Conservation (phyloP, 2,113 vertebrate species). For the Entomyzon cyanotis region DNA sequence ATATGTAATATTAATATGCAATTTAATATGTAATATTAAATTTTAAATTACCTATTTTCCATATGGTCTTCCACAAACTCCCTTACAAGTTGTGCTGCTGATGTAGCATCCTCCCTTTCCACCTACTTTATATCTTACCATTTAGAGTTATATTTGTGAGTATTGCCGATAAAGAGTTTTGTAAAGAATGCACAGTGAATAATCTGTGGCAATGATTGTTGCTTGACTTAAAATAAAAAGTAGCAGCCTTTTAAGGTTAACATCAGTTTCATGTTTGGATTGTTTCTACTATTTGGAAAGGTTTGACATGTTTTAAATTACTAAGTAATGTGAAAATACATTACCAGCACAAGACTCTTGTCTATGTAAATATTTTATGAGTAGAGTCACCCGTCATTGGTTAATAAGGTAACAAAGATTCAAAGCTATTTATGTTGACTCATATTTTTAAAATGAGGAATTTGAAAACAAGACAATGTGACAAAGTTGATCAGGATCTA, state of each 20-base stretch:
- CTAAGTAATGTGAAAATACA: slow-evolving; percentile 59
- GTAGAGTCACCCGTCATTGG: neutral
- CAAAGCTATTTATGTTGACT: slow-evolving; percentile 33
- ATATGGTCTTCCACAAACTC: neutral
- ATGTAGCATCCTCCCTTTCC: neutral
- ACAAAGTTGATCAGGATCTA: neutral
- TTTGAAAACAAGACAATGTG: slow-evolving; percentile 24
- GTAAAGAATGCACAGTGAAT: neutral
- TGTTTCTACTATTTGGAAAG: slow-evolving; percentile 46
- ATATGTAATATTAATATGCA: neutral
- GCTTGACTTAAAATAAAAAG: slow-evolving; percentile 29
- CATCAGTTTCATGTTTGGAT: slow-evolving; percentile 42
- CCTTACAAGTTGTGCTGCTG: neutral
- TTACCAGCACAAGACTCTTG: slow-evolving; percentile 25
- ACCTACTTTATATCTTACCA: neutral
- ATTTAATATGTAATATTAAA: neutral
- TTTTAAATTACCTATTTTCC: neutral
- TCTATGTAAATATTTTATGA: slow-evolving; percentile 46
- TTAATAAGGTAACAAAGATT: slow-evolving; percentile 53
- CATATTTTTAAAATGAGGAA: slow-evolving; percentile 34
- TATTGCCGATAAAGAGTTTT: slow-evolving; percentile 5
- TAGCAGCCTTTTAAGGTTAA: slow-evolving; percentile 40
- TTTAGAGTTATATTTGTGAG: neutral
- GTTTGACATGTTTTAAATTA: slow-evolving; percentile 54
- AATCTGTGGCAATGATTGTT: neutral